phyloP scores from a whole-genome alignment of 2,113 vertebrate species.

The Pampusana beccarii region DNA sequence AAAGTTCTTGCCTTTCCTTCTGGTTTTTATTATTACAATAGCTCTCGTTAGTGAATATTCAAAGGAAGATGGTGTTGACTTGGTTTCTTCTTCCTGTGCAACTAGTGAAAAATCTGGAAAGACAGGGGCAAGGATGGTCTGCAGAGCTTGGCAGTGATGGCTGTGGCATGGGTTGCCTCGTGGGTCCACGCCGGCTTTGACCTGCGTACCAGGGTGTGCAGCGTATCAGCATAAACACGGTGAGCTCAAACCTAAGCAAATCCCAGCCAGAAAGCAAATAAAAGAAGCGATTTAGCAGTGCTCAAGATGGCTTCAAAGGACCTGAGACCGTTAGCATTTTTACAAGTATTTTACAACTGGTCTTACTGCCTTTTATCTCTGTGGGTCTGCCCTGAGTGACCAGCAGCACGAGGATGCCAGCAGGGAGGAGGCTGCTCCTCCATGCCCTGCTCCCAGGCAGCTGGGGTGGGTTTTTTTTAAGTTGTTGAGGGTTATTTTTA shows the following conservation, averaged over 20 bases:
- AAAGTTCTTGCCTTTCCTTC: not conserved
- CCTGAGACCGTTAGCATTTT: not conserved
- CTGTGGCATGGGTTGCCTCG: fast-evolving
- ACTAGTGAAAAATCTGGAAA: not conserved
- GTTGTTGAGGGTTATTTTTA: not conserved
- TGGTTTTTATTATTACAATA: not conserved
- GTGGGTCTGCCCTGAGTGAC: not conserved
- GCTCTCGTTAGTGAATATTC: not conserved
- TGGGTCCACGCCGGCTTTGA: not conserved
- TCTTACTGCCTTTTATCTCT: slow-evolving; percentile 39
- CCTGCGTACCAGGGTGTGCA: not conserved
- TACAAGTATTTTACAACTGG: slow-evolving; percentile 34
- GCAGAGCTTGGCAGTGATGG: not conserved
- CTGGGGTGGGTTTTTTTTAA: fast-evolving
- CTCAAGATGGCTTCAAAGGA: slow-evolving; percentile 31
- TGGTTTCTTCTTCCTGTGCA: not conserved
- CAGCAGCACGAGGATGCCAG: not conserved
- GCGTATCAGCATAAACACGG: slow-evolving; percentile 31
- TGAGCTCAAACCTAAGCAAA: slow-evolving; percentile 59
- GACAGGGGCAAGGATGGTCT: not conserved
- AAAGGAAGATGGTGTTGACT: not conserved
- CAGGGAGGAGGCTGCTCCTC: not conserved
- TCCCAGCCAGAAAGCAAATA: slow-evolving; percentile 37
- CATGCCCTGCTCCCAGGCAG: not conserved
- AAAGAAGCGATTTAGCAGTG: slow-evolving; percentile 26